A percentile compares a stretch with the other conserved stretches of the same genome.
These are phyloP conservation scores for Ictalurus punctatus DNA, from an alignment of 2,113 vertebrate genomes.

Conservation along the genomic window DNA sequence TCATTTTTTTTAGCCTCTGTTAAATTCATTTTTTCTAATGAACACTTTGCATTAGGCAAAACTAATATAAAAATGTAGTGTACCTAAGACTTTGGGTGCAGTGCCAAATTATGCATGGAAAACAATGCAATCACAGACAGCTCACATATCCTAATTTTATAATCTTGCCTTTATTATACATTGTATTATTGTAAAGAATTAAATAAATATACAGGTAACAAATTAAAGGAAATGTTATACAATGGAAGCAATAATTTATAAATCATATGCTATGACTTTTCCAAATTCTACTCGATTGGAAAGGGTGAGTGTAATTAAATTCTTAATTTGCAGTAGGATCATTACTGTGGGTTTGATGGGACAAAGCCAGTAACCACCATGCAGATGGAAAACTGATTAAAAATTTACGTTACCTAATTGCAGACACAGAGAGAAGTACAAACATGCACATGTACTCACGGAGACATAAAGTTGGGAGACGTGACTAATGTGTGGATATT, in stretches of 20 bases:
- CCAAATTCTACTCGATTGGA: not conserved
- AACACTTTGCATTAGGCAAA: no score
- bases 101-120: not conserved
- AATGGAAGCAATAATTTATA: not conserved
- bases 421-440: conserved; percentile 13
- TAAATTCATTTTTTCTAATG: no score
- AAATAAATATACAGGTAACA: not conserved
- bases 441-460: not conserved
- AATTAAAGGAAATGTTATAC: not conserved
- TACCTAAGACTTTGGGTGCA: not conserved
- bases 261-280: not conserved
- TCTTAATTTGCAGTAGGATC: not conserved
- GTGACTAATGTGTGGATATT: not conserved
- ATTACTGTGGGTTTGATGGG: not conserved
- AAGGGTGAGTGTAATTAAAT: not conserved
- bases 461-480: conserved; percentile 32
- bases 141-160: not conserved
- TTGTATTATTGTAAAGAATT: not conserved
- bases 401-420: not conserved
- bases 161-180: not conserved
- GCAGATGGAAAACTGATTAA: not conserved
- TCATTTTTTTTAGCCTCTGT: no score
- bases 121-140: not conserved
- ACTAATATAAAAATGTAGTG: no score
- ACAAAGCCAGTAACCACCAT: not conserved